Conservation (phyloP, 2,797 vertebrate genomes). For the Xenentodon cancila region DNA sequence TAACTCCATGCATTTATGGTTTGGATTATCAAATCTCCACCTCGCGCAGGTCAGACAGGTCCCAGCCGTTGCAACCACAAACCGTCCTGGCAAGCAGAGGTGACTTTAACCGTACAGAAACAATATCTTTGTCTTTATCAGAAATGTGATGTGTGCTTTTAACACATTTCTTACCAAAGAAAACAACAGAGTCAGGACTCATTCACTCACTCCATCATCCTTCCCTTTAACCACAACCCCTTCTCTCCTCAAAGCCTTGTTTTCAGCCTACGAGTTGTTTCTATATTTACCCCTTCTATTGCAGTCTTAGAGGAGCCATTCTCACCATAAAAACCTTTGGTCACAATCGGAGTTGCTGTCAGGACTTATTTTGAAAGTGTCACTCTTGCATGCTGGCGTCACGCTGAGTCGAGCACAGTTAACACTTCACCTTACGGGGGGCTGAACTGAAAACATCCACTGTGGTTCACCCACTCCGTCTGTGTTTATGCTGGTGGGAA, state of each 20-base stretch:
- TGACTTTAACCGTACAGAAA: conserved; percentile 45
- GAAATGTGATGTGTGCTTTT: conserved; percentile 18
- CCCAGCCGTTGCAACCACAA: conserved; percentile 46
- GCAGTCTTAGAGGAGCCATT: conserved; percentile 53
- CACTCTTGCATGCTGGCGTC: conserved; percentile 12
- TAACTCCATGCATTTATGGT: conserved; percentile 64
- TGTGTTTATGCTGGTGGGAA: conserved; percentile 66
- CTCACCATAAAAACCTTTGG: conserved; percentile 48
- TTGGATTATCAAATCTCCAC: conserved; percentile 60
- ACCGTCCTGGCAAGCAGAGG: conserved; percentile 47
- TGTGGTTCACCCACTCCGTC: conserved; percentile 59
- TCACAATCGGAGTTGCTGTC: conserved; percentile 34
- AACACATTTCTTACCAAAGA: conserved; percentile 25
- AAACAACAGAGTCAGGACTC: conserved; percentile 52
- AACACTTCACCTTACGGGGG: conserved; percentile 44
- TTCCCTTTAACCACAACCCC: conserved; percentile 47
- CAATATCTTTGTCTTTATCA: conserved; percentile 47
- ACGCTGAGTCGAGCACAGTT: conserved; percentile 15
- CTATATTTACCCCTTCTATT: conserved; percentile 71
- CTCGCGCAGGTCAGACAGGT: conserved; percentile 54
- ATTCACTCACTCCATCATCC: conserved; percentile 56
- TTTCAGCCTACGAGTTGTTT: conserved; percentile 31
- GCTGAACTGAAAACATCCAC: conserved; percentile 42
- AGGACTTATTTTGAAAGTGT: conserved; percentile 54
- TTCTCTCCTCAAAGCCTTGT: conserved; percentile 47